Conservation (phyloP, 1,140 invertebrate species). For the Rhyacophila brunnea region DNA sequence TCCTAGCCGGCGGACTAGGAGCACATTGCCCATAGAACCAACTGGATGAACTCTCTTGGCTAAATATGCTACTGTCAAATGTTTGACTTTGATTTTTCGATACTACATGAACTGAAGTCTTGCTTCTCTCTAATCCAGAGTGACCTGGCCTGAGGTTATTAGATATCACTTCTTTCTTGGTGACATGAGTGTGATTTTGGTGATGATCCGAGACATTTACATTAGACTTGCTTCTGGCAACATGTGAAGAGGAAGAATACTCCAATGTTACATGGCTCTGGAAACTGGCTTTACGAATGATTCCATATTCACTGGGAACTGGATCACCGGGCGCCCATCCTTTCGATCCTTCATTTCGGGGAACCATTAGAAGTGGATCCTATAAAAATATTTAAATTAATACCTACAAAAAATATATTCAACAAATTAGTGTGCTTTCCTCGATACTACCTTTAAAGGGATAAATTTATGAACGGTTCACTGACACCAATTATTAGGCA, state of each 20-base stretch:
- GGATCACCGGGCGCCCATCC: conserved; percentile 48
- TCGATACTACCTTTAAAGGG: too few species aligned
- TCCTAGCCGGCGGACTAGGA: conserved; percentile 49
- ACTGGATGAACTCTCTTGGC: conserved; percentile 36
- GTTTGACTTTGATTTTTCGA: conserved; percentile 39
- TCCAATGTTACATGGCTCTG: conserved; percentile 17
- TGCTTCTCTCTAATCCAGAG: conserved; percentile 47
- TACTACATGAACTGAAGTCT: conserved; percentile 45
- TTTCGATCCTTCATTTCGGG: conserved; percentile 60
- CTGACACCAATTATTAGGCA: too few species aligned
- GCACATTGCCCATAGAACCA: conserved; percentile 33
- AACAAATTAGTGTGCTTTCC: too few species aligned
- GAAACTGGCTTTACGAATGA: conserved; percentile 13
- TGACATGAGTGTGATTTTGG: conserved; percentile 13
- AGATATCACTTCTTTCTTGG: conserved; percentile 6
- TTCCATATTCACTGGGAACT: conserved; percentile 39
- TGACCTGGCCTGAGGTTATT: conserved; percentile 22
- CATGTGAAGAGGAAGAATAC: conserved; percentile 3
- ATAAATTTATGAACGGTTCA: too few species aligned
- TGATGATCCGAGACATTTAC: conserved; percentile 22
- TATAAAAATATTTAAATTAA: conserved; percentile 34
- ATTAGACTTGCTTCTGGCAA: conserved; percentile 31
- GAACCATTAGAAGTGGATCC: conserved; percentile 63
- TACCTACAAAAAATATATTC: too few species aligned
- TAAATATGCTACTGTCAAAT: conserved; percentile 43